These are phyloP conservation scores for Heterocephalus glaber DNA, from an alignment of 2,113 vertebrate species.

Conservation along the genomic window DNA sequence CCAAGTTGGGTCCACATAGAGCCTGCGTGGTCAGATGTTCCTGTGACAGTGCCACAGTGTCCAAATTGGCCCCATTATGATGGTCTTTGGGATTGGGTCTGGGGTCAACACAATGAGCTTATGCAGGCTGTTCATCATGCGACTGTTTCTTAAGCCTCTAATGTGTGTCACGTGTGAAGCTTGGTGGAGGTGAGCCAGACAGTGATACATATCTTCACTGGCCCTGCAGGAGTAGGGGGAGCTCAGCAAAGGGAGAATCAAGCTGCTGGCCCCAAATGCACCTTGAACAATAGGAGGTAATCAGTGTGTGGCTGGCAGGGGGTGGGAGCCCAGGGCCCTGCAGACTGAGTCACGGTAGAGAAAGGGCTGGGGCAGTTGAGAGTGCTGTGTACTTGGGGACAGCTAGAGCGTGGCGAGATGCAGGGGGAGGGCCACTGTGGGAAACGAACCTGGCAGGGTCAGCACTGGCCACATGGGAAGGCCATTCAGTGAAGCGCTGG, in stretches of 20 bases:
- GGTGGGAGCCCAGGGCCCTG: not conserved
- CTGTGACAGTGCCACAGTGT: not conserved
- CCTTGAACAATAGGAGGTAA: slow-evolving; percentile 24
- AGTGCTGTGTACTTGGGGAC: not conserved
- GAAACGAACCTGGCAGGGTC: not conserved
- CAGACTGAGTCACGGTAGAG: not conserved
- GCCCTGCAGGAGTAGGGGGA: not conserved
- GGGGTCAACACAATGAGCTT: not conserved
- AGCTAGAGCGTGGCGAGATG: not conserved
- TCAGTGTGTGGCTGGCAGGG: not conserved
- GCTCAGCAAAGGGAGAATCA: not conserved
- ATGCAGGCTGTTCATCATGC: not conserved
- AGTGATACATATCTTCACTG: not conserved
- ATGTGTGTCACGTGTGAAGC: not conserved
- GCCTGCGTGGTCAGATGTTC: not conserved
- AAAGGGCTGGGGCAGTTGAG: not conserved
- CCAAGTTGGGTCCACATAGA: not conserved
- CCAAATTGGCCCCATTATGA: fast-evolving
- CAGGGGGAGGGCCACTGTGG: not conserved
- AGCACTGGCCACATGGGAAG: not conserved
- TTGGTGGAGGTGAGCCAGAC: not conserved
- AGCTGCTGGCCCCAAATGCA: not conserved
- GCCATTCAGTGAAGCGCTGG: not conserved
- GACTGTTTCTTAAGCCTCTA: not conserved
- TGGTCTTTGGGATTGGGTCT: not conserved